Base-by-base conservation (phyloP, 2,113 vertebrate species). In the Clarias magur region DNA sequence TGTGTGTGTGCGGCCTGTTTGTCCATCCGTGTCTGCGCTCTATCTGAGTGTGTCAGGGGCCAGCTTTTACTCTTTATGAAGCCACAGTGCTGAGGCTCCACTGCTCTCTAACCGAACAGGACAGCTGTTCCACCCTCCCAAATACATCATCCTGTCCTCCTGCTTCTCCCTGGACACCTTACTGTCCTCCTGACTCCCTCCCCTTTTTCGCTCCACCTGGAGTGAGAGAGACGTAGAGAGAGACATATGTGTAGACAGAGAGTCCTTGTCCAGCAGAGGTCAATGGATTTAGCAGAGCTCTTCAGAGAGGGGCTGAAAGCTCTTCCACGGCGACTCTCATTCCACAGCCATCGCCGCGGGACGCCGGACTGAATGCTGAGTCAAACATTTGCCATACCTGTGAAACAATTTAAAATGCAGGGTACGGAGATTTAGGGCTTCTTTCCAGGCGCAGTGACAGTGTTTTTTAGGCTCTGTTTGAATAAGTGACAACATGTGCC, bases 221-320 rank as follows among this genome's bases (percentile, higher is more conserved):
- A 30, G 34, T 27, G 27, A 84, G 76, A 70, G 57, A 60, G 63
- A 89, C 90, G 89, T 88, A 91, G 92, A 94, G 92, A 83, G 85
- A 57, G 80, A 70, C 94, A 91, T 88, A 91, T 92, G 91, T 95
- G 94, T 93, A 95, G 94, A 95, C 92, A 95, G 93, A 93, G 92
- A 95, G 94, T 94, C 92, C 92, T 91, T 90, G 88, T 94, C 92
- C 91, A 93, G 90, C 90, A 92, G 94, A 94, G 93, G 95, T 95
- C 93, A 95, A 93, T 92, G 91, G 93, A 94, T 95, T 94, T 94
- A 95, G 91, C 93, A 95, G 93, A 90, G 90, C 91, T 90, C 59
- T 86, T 85, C 82, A 89, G 67, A 88, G 75, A 85, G 85, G 80
- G 88, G 62, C 82, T 88, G 83, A 90, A 91, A 91, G 85, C 85